Percentiles rank a stretch among this genome's conserved stretches.
Conservation (phyloP, 2,797 vertebrate species). For the Ceryle rudis region DNA sequence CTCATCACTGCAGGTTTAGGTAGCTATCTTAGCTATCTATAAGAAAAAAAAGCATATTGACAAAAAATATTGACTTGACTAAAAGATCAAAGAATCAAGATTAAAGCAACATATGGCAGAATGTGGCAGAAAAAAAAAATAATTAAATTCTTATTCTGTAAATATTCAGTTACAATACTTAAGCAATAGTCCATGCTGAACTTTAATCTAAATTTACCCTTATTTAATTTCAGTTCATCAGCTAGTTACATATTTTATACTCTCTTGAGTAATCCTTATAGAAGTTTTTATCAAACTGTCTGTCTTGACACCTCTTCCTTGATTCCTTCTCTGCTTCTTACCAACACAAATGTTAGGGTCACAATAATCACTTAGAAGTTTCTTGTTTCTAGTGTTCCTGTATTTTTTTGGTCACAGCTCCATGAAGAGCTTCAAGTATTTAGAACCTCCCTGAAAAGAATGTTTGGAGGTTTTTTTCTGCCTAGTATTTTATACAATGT, state of each 20-base stretch:
- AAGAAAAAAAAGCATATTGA: slow-evolving; percentile 11
- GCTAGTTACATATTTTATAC: not conserved
- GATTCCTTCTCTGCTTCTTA: not conserved
- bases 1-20: not conserved
- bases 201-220: not conserved
- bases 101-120: slow-evolving; percentile 22
- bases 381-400: not conserved
- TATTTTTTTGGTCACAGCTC: not conserved
- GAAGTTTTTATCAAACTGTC: not conserved
- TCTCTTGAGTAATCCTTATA: not conserved
- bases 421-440: not conserved
- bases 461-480: not conserved
- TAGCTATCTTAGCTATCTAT: not conserved
- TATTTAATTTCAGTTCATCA: not conserved
- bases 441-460: rapidly evolving
- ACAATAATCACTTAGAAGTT: not conserved
- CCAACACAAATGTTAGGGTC: not conserved
- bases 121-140: not conserved
- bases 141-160: slow-evolving; percentile 1
- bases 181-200: not conserved
- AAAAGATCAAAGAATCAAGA: slow-evolving; percentile 40
- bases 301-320: not conserved
- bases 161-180: not conserved
- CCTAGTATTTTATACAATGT: not conserved
- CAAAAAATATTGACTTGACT: slow-evolving; percentile 34